Evolutionary conservation across 2,888 invertebrate species (phyloP).

Genomic region (Tachina fera): DNA sequence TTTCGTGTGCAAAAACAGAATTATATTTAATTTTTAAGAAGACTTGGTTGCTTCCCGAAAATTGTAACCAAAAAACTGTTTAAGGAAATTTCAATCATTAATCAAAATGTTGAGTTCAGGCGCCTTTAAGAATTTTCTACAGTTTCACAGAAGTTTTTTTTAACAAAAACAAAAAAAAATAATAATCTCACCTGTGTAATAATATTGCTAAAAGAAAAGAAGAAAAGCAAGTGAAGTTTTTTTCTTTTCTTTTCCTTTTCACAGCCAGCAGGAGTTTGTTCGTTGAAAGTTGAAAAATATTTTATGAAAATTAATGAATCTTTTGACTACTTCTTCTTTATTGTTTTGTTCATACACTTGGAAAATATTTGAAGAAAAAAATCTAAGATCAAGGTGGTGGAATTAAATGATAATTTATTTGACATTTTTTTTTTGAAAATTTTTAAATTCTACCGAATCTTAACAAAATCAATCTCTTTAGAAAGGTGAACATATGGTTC

Average conservation of each 20-base stretch:
- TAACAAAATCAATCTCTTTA: too few species aligned
- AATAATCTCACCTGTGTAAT: conserved; percentile 61
- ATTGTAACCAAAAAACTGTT: conserved; percentile 18
- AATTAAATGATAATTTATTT: too few species aligned
- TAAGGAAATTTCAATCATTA: conserved; percentile 62
- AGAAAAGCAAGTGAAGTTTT: conserved; percentile 26
- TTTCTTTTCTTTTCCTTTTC: neutral
- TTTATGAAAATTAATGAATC: conserved; percentile 57
- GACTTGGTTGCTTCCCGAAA: neutral
- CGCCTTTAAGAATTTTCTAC: conserved; percentile 56
- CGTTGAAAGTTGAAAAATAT: conserved; percentile 40
- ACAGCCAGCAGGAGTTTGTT: conserved; percentile 54
- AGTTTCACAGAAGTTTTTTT: conserved; percentile 39
- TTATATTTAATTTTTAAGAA: neutral
- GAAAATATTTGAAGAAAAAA: neutral
- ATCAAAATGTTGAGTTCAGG: conserved; percentile 62
- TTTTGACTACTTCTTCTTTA: conserved; percentile 12
- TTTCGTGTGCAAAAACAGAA: conserved; percentile 56
- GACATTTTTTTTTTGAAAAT: too few species aligned
- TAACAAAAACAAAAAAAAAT: conserved; percentile 18
- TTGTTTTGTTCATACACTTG: neutral
- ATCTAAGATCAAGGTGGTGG: neutral
- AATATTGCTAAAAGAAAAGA: conserved; percentile 4
- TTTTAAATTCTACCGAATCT: too few species aligned
- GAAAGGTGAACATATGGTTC: too few species aligned